These are phyloP conservation scores for Arenicola marina DNA, from an alignment of 2,888 invertebrate species.

Conservation along the genomic window DNA sequence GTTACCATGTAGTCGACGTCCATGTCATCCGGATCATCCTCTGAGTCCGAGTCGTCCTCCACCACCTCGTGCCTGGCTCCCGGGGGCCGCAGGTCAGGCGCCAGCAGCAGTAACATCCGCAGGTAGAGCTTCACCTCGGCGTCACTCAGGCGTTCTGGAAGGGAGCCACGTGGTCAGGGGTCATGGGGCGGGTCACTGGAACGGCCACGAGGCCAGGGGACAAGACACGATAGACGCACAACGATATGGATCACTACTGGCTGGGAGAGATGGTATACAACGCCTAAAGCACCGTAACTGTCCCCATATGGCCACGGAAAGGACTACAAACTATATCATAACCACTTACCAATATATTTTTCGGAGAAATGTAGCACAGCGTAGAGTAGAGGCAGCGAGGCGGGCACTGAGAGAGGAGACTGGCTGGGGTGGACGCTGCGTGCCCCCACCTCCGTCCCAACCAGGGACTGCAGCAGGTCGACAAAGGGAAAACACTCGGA, in stretches of 20 bases:
- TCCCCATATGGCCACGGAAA: too few species aligned
- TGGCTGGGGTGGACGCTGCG: constrained; percentile 38
- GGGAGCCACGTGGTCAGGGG: constrained; percentile 61
- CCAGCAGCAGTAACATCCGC: constrained; percentile 66
- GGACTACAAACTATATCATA: not conserved
- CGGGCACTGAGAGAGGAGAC: constrained; percentile 71
- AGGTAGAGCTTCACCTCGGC: constrained; percentile 59
- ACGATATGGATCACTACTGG: not conserved
- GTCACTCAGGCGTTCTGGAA: constrained; percentile 49
- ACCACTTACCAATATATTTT: constrained; percentile 68
- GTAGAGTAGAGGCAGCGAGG: too few species aligned
- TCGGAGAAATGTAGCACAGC: constrained; percentile 73
- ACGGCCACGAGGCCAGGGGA: not conserved
- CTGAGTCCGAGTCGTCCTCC: constrained; percentile 65
- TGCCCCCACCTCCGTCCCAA: constrained; percentile 13
- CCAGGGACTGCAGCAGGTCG: constrained; percentile 49
- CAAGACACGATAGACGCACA: too few species aligned
- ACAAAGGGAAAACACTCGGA: constrained; percentile 54
- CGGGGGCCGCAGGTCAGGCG: constrained; percentile 64
- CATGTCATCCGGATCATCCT: constrained; percentile 35
- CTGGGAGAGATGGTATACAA: too few species aligned
- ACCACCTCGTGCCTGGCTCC: constrained; percentile 64
- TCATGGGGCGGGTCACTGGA: not conserved
- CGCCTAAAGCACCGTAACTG: too few species aligned
- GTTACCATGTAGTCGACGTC: too few species aligned